These are phyloP conservation scores for Coreoperca whiteheadi DNA, from an alignment of 2,113 vertebrate genomes.

Conservation along the genomic window DNA sequence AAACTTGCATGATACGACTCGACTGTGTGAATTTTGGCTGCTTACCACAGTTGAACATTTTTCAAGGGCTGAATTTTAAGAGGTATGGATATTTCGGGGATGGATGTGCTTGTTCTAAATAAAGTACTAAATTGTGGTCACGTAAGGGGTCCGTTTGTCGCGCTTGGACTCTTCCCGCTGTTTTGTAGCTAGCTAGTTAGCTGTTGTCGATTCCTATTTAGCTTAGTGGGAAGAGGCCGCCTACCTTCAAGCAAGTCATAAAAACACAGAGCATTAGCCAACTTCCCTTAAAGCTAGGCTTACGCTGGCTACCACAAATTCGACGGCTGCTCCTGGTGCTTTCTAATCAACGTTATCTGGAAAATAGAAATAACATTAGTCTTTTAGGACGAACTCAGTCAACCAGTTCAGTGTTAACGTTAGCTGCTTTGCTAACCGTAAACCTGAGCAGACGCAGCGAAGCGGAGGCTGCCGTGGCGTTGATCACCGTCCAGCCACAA, in stretches of 20 bases:
- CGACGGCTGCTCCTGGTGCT: fast-evolving
- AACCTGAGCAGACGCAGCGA: not conserved
- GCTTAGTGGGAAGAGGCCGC: conserved; percentile 41
- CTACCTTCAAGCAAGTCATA: not conserved
- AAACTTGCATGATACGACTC: conserved; percentile 82
- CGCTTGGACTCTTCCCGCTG: conserved; percentile 76
- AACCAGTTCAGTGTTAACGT: conserved; percentile 33
- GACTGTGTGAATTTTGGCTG: conserved; percentile 69
- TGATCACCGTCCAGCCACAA: conserved; percentile 32
- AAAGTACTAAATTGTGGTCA: not conserved
- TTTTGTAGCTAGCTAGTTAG: conserved; percentile 69
- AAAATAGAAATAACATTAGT: not conserved
- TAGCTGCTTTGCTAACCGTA: conserved; percentile 57
- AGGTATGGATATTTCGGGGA: conserved; percentile 58
- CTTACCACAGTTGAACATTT: conserved; percentile 31
- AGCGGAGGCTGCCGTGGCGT: conserved; percentile 4
- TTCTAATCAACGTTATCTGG: not conserved
- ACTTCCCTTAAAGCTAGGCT: not conserved
- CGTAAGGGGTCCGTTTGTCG: conserved; percentile 5
- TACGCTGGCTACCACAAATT: not conserved
- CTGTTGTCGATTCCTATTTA: conserved; percentile 43
- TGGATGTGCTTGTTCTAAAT: fast-evolving
- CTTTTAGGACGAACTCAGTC: not conserved
- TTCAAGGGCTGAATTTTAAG: conserved; percentile 11
- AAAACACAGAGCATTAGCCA: not conserved